Evolutionary conservation across 2,113 vertebrate genomes (phyloP).

Genomic region (Centropus bengalensis): DNA sequence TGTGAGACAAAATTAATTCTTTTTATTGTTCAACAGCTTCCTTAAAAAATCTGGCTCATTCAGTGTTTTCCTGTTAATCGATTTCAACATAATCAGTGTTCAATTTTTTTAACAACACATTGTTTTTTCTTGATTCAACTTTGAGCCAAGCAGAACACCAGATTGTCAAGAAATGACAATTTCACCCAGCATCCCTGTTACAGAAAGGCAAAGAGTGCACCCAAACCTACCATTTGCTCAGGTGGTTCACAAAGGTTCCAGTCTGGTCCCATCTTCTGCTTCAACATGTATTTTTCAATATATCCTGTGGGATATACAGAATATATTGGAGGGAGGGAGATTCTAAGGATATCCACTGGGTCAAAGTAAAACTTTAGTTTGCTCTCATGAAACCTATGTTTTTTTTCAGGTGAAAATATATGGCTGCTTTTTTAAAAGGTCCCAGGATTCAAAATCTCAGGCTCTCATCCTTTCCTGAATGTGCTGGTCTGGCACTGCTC

Average conservation of each 20-base stretch:
- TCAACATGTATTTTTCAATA: not conserved
- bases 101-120: not conserved
- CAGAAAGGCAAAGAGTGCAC: not conserved
- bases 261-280: not conserved
- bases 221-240: fast-evolving
- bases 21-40: not conserved
- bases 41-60: not conserved
- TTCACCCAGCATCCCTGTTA: not conserved
- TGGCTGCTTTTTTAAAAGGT: not conserved
- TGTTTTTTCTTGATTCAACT: not conserved
- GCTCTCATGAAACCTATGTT: not conserved
- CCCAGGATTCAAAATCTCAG: not conserved
- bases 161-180: not conserved
- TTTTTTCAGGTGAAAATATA: not conserved
- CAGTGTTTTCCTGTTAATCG: not conserved
- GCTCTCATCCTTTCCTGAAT: not conserved
- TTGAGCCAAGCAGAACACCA: not conserved
- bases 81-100: not conserved
- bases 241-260: not conserved
- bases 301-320: not conserved
- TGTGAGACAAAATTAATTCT: not conserved
- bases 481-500: not conserved
- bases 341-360: not conserved
- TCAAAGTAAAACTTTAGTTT: not conserved
- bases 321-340: not conserved